These are phyloP conservation scores for Metallyticus violacea DNA, from an alignment of 2,888 invertebrate species.

Conservation along the genomic window DNA sequence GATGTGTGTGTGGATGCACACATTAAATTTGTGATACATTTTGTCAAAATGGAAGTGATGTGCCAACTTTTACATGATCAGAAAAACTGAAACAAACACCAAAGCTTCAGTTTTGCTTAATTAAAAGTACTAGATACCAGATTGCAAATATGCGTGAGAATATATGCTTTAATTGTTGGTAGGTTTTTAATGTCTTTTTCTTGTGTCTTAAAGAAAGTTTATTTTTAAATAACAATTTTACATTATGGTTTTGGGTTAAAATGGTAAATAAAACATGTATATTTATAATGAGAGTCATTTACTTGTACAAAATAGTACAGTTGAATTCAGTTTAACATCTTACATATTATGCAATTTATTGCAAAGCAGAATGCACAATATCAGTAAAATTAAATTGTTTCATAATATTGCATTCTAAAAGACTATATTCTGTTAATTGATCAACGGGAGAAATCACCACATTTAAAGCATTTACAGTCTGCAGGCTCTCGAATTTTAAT, in stretches of 20 bases:
- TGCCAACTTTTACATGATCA: no score
- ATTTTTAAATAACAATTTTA: neutral
- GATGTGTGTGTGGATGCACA: no score
- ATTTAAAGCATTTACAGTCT: conserved; percentile 87
- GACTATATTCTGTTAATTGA: neutral
- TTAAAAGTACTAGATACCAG: no score
- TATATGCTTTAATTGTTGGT: no score
- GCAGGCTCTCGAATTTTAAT: conserved; percentile 81
- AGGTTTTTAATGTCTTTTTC: neutral
- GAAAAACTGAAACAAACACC: no score
- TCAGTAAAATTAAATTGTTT: neutral
- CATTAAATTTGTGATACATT: no score
- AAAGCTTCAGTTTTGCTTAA: no score
- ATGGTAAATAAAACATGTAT: neutral
- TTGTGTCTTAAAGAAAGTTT: neutral
- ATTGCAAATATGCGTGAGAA: no score
- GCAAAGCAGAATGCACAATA: no score
- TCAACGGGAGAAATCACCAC: conserved; percentile 79
- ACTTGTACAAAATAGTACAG: neutral
- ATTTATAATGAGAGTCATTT: neutral
- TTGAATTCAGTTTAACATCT: neutral
- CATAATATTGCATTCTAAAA: neutral
- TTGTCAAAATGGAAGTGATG: no score
- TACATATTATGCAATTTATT: neutral
- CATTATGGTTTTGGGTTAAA: neutral